A percentile compares a stretch with the other conserved stretches of the same genome.
These are phyloP conservation scores for Drosophila neotestacea DNA, from an alignment of 2,888 invertebrate genomes.

Conservation along the genomic window DNA sequence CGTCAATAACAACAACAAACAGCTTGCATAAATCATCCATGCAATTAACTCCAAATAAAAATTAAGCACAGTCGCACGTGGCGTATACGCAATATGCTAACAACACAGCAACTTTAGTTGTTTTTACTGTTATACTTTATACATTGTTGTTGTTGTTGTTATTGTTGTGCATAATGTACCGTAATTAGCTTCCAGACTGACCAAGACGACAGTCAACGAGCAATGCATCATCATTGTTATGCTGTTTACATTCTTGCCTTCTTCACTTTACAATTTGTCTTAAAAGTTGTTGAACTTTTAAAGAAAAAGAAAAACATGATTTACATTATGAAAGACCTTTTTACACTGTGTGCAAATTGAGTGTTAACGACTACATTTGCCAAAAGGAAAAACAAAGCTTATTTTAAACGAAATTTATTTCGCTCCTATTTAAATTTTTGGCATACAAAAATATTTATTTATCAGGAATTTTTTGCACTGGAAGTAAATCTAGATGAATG, in stretches of 20 bases:
- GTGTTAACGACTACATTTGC: not conserved
- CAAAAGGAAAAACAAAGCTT: not conserved
- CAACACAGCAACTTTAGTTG: not conserved
- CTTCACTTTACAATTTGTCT: conserved; percentile 20
- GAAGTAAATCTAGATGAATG: too few species aligned
- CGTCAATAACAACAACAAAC: not conserved
- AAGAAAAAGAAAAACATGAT: not conserved
- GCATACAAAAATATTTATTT: too few species aligned
- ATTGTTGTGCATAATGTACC: conserved; percentile 18
- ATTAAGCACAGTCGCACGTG: conserved; percentile 27
- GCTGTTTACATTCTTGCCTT: conserved; percentile 7
- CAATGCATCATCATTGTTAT: conserved; percentile 24
- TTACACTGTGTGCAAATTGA: conserved; percentile 12
- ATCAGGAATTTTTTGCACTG: not conserved
- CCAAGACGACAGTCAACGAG: conserved; percentile 8
- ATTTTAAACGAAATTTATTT: not conserved
- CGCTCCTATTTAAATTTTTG: not conserved
- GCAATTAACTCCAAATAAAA: conserved; percentile 41
- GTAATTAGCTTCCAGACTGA: conserved; percentile 29
- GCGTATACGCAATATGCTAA: conserved; percentile 40
- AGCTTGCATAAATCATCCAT: conserved; percentile 40
- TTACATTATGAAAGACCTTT: not conserved
- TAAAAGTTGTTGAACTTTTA: conserved; percentile 25
- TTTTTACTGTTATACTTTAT: not conserved
- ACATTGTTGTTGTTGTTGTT: conserved; percentile 5